Evolutionary conservation across 2,797 vertebrate species (phyloP).

Genomic region (Brotula barbata): DNA sequence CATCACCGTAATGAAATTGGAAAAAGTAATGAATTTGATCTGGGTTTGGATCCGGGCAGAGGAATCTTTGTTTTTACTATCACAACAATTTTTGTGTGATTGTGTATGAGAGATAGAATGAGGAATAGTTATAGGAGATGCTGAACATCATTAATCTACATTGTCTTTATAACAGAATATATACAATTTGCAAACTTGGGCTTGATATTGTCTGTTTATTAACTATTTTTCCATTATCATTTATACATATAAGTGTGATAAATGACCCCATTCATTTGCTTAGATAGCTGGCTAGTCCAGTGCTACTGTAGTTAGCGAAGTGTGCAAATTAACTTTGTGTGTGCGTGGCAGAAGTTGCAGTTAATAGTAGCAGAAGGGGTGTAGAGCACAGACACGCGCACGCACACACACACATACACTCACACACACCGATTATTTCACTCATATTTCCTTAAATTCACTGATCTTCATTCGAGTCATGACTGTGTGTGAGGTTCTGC

Average conservation of each 20-base stretch:
- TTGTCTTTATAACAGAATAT: slow-evolving; percentile 19
- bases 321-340: slow-evolving; percentile 5
- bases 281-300: not conserved
- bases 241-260: slow-evolving; percentile 29
- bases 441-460: too few species aligned
- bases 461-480: not conserved
- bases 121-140: not conserved
- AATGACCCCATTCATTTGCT: slow-evolving; percentile 27
- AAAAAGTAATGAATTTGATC: too few species aligned
- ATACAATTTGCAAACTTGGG: slow-evolving; percentile 2
- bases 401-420: slow-evolving; percentile 6
- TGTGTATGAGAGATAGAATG: not conserved
- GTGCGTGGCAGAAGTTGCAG: slow-evolving; percentile 15
- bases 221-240: slow-evolving; percentile 26
- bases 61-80: too few species aligned
- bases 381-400: slow-evolving; percentile 38
- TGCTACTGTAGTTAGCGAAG: not conserved
- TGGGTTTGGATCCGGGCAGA: too few species aligned
- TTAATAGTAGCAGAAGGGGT: slow-evolving; percentile 49
- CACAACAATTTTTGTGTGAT: too few species aligned
- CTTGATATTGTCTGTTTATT: slow-evolving; percentile 12
- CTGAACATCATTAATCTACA: slow-evolving; percentile 25
- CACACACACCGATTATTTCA: not conserved
- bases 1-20: too few species aligned
- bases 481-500: not conserved